phyloP scores from a whole-genome alignment of 2,797 vertebrate species.

The Phyllotis vaccarum region DNA sequence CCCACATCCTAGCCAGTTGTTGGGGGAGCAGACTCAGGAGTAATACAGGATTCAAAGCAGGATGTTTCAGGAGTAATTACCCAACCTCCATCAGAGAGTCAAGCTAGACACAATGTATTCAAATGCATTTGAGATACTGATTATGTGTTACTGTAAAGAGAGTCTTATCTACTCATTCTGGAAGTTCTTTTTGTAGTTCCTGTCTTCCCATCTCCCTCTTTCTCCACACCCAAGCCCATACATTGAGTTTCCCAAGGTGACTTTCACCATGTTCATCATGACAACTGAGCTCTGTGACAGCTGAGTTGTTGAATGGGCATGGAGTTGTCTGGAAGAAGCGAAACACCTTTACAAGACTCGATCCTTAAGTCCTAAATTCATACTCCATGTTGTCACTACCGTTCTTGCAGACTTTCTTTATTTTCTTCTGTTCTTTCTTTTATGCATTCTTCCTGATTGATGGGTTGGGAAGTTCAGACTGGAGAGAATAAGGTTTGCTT shows the following conservation, averaged over 20 bases:
- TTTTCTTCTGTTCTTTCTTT: conserved; percentile 5
- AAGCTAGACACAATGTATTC: neutral
- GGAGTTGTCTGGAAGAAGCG: neutral
- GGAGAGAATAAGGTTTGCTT: neutral
- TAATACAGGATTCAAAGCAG: neutral
- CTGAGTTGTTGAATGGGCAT: neutral
- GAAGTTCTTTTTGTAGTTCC: neutral
- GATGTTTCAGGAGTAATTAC: neutral
- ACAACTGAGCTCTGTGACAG: neutral
- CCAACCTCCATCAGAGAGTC: neutral
- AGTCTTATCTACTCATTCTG: neutral
- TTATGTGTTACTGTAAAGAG: neutral
- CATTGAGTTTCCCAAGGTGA: neutral
- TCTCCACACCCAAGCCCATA: neutral
- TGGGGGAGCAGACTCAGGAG: neutral
- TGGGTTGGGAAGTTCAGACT: neutral
- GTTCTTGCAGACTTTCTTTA: neutral
- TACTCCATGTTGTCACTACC: neutral
- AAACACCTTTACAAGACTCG: neutral
- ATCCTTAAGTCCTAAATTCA: neutral
- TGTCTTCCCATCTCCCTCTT: neutral
- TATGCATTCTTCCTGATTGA: neutral
- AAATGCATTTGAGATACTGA: neutral
- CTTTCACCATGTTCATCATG: neutral
- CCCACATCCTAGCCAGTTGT: neutral